phyloP scores from a whole-genome alignment of 2,797 vertebrate genomes.

The Eulemur mongoz region DNA sequence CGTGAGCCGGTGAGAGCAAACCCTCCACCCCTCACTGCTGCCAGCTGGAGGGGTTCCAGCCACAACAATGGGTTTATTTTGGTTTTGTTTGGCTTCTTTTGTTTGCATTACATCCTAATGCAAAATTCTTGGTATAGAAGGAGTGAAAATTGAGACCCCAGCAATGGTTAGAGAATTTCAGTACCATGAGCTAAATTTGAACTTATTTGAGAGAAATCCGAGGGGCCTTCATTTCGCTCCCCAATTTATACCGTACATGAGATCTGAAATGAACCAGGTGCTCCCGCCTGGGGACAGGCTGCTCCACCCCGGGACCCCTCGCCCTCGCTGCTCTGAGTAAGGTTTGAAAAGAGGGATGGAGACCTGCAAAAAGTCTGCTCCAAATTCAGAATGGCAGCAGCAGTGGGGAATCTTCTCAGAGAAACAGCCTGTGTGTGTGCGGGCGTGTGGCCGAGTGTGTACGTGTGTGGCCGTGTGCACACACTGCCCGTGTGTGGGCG shows the following conservation, averaged over 20 bases:
- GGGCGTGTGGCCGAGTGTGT: neutral
- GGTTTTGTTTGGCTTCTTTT: neutral
- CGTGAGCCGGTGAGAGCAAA: neutral
- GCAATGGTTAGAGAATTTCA: neutral
- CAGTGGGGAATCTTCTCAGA: neutral
- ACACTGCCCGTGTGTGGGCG: no score
- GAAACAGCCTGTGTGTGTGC: accelerated
- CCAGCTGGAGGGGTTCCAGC: neutral
- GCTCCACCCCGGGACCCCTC: no score
- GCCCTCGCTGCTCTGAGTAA: no score
- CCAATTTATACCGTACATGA: neutral
- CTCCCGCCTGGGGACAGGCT: no score
- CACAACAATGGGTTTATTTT: neutral
- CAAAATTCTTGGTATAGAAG: neutral
- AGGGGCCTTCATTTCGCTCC: neutral
- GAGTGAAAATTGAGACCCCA: neutral
- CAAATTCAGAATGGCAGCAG: neutral
- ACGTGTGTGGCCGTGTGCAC: no score
- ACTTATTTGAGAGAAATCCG: neutral
- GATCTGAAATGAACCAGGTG: neutral
- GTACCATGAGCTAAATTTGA: neutral
- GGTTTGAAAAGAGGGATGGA: neutral
- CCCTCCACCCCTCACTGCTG: neutral
- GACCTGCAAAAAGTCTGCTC: neutral
- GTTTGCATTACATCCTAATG: neutral